A percentile compares a stretch with the other conserved stretches of the same genome.
Evolutionary conservation across 1,140 invertebrate species (phyloP).

Genomic region (Drosophila carrolli): DNA sequence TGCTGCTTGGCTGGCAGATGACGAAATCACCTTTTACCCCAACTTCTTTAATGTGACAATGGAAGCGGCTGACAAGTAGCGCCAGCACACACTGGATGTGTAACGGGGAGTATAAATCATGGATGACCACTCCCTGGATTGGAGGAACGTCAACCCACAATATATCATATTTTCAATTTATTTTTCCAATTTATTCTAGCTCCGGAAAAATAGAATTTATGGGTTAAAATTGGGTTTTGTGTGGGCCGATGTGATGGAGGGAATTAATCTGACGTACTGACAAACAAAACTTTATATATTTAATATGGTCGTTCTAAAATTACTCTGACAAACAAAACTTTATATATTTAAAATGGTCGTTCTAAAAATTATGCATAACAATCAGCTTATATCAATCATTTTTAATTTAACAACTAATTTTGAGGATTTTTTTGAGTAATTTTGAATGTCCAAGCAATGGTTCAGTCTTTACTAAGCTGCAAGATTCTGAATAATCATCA

Average conservation of each 20-base stretch:
- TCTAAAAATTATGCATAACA: no score
- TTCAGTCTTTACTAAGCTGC: no score
- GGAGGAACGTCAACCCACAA: conserved; percentile 37
- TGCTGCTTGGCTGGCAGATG: conserved; percentile 57
- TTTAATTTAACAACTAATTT: no score
- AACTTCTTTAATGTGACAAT: conserved; percentile 52
- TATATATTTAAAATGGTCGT: no score
- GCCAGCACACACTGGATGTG: conserved; percentile 2
- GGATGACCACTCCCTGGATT: conserved; percentile 18
- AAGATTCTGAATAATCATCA: no score
- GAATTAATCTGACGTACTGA: background rate
- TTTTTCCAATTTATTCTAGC: conserved; percentile 54
- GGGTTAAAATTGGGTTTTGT: background rate
- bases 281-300: no score
- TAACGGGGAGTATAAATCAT: conserved; percentile 57
- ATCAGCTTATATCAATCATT: no score
- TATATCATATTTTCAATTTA: conserved; percentile 79
- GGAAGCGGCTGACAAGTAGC: conserved; percentile 51
- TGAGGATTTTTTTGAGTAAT: no score
- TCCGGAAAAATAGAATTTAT: conserved; percentile 1
- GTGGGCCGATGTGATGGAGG: background rate
- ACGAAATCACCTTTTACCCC: conserved; percentile 62
- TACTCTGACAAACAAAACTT: no score
- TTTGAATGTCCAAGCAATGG: no score
- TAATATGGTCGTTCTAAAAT: no score